Evolutionary conservation across 2,888 invertebrate species (phyloP), one percentile per base, ranked within the genome.

Genomic region (Pseudoips prasinana): DNA sequence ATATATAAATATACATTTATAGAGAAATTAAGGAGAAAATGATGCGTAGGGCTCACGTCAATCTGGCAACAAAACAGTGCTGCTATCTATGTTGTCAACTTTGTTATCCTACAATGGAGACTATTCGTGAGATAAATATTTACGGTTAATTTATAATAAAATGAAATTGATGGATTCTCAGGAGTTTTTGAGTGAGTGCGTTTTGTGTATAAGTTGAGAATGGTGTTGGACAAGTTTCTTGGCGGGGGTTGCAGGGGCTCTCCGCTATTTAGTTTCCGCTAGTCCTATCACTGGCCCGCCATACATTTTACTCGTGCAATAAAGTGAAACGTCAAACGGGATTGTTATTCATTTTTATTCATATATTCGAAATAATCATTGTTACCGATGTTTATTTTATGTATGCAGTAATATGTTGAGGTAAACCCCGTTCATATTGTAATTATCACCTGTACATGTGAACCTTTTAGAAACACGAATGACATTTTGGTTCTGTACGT

Each of bases 41-140:
- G 77, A 82, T 82, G 80, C 83, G 80, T 83, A 83, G 72, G 53
- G 68, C 76, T 88, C 87, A 89, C 79, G 90, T 90, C 90, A 87
- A 80, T 82, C 83, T 83, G 82, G 85, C 80, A 88, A 87, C 88
- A 83, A 85, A 88, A 87, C 85, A 77, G 90, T 91, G 91, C 90
- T 92, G 94, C 94, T 93, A 92, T 91, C 94, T 94, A 90, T 91
- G 92, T 92, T 94, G 94, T 94, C 94, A 94, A 93, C 93, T 93
- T 83, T 84, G 81, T 80, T 82, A 81, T 77, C 71, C 57, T 73
- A 62, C 90, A 91, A 91, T 91, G 91, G 91, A 91, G 91, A 90
- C 89, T 90, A 84, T 87, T 83, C 84, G 84, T 83, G 88, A 85
- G 89, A 90, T 91, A 91, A 91, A 90, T 89, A 90, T 88, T 91